phyloP scores from a whole-genome alignment of 2,797 vertebrate genomes.

The Melanotaenia nigrans region DNA sequence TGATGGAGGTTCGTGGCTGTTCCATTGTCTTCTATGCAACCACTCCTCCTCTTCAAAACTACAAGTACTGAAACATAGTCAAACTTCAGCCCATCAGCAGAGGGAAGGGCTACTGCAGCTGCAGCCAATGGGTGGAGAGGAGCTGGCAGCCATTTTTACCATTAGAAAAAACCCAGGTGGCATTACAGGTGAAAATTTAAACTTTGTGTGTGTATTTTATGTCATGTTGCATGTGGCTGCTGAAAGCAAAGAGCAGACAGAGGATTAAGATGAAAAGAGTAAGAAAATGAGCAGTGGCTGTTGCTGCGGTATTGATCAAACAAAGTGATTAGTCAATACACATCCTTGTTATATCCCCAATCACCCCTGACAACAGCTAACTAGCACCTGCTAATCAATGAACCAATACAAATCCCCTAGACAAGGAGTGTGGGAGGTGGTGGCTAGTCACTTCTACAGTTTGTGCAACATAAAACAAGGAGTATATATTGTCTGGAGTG shows the following conservation, averaged over 20 bases:
- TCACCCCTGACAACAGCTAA: slow-evolving; percentile 93
- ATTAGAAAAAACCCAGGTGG: slow-evolving; percentile 89
- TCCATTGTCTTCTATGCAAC: slow-evolving; percentile 95
- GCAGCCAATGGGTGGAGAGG: slow-evolving; percentile 92
- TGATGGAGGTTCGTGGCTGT: slow-evolving; percentile 92
- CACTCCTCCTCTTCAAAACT: slow-evolving; percentile 97
- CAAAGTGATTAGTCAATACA: slow-evolving; percentile 99
- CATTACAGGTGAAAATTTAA: slow-evolving; percentile 86
- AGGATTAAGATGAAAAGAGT: slow-evolving; percentile 75
- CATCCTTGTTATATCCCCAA: slow-evolving; percentile 96
- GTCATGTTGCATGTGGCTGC: slow-evolving; percentile 36
- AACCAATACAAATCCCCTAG: slow-evolving; percentile 83
- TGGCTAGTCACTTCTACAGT: slow-evolving; percentile 81
- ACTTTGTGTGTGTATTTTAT: slow-evolving; percentile 26
- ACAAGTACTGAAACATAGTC: slow-evolving; percentile 96
- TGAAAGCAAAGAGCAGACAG: slow-evolving; percentile 40
- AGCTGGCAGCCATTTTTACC: slow-evolving; percentile 95
- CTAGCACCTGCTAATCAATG: slow-evolving; percentile 96
- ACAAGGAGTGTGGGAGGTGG: slow-evolving; percentile 83
- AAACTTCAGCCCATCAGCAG: slow-evolving; percentile 94
- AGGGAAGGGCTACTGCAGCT: slow-evolving; percentile 93
- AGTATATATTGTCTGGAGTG: slow-evolving; percentile 21
- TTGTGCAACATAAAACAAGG: slow-evolving; percentile 30
- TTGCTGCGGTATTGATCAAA: slow-evolving; percentile 93
- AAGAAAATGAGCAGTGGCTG: slow-evolving; percentile 86